phyloP scores from a whole-genome alignment of 2,888 invertebrate genomes.

The Bimastos eiseni region DNA sequence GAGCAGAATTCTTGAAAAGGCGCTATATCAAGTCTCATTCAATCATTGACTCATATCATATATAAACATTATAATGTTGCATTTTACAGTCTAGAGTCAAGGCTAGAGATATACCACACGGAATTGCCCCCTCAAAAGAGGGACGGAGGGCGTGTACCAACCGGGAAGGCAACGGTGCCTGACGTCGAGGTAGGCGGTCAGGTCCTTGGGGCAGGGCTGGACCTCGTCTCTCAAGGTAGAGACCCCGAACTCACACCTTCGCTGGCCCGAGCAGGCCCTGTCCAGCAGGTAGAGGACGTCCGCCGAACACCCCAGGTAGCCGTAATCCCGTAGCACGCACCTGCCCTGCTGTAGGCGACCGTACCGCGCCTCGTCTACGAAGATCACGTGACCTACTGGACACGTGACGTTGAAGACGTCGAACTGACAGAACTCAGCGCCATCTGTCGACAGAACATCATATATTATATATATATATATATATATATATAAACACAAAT shows the following conservation, averaged over 20 bases:
- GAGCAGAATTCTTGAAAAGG: too few species aligned
- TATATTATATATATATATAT: background rate
- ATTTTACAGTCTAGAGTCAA: too few species aligned
- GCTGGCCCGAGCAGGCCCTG: slow-evolving; percentile 27
- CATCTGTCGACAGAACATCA: background rate
- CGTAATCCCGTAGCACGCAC: slow-evolving; percentile 33
- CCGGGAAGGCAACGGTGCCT: slow-evolving; percentile 35
- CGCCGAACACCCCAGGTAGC: slow-evolving; percentile 32
- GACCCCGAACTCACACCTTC: slow-evolving; percentile 22
- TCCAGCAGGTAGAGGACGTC: slow-evolving; percentile 32
- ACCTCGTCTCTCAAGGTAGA: slow-evolving; percentile 27
- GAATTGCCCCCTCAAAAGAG: too few species aligned
- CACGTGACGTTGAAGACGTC: slow-evolving; percentile 32
- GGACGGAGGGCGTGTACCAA: too few species aligned
- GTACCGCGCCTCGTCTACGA: slow-evolving; percentile 33
- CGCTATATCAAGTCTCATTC: too few species aligned
- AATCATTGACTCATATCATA: too few species aligned
- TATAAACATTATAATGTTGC: too few species aligned
- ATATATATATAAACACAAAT: background rate
- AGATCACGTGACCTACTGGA: slow-evolving; percentile 25
- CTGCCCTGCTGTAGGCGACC: slow-evolving; percentile 29
- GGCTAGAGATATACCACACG: too few species aligned
- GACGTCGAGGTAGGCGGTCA: slow-evolving; percentile 39
- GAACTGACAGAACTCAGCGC: slow-evolving; percentile 34
- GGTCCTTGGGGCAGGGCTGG: slow-evolving; percentile 39